Conservation (phyloP, 2,113 vertebrate genomes). For the Coptodon rendalli region DNA sequence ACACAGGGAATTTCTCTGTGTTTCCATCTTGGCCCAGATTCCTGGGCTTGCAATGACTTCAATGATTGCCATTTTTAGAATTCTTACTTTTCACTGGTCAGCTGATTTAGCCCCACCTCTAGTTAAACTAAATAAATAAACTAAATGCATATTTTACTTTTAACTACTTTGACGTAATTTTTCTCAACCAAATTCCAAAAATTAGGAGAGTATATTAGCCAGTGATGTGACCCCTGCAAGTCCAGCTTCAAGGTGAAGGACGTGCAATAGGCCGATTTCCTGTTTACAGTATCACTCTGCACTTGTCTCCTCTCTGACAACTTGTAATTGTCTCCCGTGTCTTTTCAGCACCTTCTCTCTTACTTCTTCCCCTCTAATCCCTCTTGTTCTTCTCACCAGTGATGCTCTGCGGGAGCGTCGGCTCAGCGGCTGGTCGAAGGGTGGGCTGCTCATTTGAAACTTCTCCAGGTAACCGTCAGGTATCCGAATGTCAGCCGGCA, state of each 20-base stretch:
- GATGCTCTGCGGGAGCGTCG: slow-evolving; percentile 93
- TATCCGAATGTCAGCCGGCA: slow-evolving; percentile 96
- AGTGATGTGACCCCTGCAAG: background rate
- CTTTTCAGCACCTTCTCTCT: background rate
- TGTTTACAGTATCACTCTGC: background rate
- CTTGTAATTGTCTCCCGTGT: background rate
- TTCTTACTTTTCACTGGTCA: background rate
- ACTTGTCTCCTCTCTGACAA: background rate
- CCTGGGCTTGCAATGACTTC: background rate
- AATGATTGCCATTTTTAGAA: background rate
- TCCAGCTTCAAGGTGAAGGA: background rate
- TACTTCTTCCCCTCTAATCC: background rate
- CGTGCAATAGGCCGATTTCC: background rate
- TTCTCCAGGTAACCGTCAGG: slow-evolving; percentile 97
- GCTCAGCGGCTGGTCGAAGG: slow-evolving; percentile 95
- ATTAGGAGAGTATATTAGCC: background rate
- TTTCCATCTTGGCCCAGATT: background rate
- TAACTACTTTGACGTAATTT: background rate
- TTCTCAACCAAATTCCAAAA: background rate
- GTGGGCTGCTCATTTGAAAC: slow-evolving; percentile 90
- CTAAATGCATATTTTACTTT: background rate
- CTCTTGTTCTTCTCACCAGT: slow-evolving; percentile 72
- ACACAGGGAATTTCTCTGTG: background rate
- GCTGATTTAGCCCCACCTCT: background rate
- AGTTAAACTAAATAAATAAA: background rate